Evolutionary conservation across 1,140 invertebrate species (phyloP).

Genomic region (Papilio polyxenes): DNA sequence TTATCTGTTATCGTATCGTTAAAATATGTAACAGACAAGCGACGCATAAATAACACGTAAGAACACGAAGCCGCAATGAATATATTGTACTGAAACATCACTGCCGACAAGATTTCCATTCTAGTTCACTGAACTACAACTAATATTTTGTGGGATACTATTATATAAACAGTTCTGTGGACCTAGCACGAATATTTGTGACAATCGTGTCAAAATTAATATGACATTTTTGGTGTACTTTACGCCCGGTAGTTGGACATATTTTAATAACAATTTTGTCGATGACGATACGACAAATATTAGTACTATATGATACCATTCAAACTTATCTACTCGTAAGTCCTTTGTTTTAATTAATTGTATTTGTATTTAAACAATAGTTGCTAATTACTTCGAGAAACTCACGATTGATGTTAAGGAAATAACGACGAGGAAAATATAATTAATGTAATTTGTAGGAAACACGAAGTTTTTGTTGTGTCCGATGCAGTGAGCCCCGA

Average conservation of each 20-base stretch:
- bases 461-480: slow-evolving; percentile 30
- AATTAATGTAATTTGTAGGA: slow-evolving; percentile 13
- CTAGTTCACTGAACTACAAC: slow-evolving; percentile 29
- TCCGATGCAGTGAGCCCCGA: slow-evolving; percentile 29
- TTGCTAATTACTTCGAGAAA: slow-evolving; percentile 29
- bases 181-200: too few species aligned
- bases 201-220: too few species aligned
- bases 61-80: slow-evolving; percentile 4
- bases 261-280: too few species aligned
- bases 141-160: slow-evolving; percentile 23
- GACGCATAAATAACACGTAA: neutral
- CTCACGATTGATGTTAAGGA: slow-evolving; percentile 15
- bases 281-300: too few species aligned
- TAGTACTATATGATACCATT: neutral
- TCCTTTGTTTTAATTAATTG: slow-evolving; percentile 12
- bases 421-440: slow-evolving; percentile 28
- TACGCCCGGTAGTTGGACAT: too few species aligned
- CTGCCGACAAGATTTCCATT: slow-evolving; percentile 23
- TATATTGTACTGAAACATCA: slow-evolving; percentile 20
- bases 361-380: slow-evolving; percentile 7
- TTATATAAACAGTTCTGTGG: slow-evolving; percentile 1
- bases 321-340: neutral
- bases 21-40: neutral
- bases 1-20: neutral
- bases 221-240: too few species aligned